Evolutionary conservation across 2,797 vertebrate genomes (phyloP).

Genomic region (Cichlasoma orientale): DNA sequence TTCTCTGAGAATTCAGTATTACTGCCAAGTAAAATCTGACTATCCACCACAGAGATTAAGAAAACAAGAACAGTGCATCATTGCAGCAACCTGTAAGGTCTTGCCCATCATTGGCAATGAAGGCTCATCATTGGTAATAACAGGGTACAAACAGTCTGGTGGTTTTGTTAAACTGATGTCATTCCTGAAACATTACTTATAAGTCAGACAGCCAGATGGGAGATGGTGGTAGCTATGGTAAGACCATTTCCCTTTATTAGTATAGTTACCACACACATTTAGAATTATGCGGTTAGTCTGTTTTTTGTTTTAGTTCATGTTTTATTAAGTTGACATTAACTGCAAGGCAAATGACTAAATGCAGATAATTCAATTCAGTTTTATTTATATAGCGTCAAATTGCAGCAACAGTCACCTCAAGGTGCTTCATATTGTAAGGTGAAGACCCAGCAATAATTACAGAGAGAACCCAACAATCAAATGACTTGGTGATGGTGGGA

Average conservation of each 20-base stretch:
- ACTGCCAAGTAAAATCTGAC: background rate
- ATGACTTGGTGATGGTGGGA: too few species aligned
- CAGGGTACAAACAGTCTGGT: slow-evolving; percentile 17
- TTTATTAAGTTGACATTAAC: background rate
- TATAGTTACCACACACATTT: background rate
- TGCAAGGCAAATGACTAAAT: background rate
- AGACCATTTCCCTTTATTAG: background rate
- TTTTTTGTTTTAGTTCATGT: accelerated
- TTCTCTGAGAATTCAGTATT: background rate
- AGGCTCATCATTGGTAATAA: slow-evolving; percentile 44
- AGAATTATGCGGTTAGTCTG: background rate
- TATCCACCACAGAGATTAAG: slow-evolving; percentile 11
- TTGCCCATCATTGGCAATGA: slow-evolving; percentile 44
- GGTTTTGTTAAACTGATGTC: slow-evolving; percentile 57
- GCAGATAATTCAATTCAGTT: too few species aligned
- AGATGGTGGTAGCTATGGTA: background rate
- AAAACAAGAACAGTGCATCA: slow-evolving; percentile 26
- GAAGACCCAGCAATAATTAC: too few species aligned
- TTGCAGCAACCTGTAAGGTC: slow-evolving; percentile 29
- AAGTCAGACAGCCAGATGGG: slow-evolving; percentile 32
- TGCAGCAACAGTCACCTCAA: too few species aligned
- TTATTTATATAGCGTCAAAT: too few species aligned
- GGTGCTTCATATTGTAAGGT: too few species aligned
- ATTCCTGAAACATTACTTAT: slow-evolving; percentile 41
- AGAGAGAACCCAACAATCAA: too few species aligned